Conservation (phyloP, 2,888 invertebrate genomes). For the Stomorhina lunata region DNA sequence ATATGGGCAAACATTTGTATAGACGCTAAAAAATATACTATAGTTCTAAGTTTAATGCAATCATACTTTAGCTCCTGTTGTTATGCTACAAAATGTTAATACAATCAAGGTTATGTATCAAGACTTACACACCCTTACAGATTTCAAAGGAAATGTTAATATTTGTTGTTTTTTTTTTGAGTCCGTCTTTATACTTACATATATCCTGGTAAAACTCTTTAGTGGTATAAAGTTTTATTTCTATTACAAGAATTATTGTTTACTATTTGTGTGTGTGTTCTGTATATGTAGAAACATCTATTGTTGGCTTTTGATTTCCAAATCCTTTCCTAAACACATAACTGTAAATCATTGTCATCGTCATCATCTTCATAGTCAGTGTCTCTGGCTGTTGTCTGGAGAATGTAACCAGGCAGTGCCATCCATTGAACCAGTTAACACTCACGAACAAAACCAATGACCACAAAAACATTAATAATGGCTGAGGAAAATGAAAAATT, state of each 20-base stretch:
- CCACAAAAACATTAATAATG: constrained; percentile 51
- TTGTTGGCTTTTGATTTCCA: constrained; percentile 54
- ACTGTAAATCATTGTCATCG: constrained; percentile 78
- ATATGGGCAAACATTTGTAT: not conserved
- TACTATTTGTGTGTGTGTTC: not conserved
- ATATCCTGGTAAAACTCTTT: constrained; percentile 24
- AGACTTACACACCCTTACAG: constrained; percentile 13
- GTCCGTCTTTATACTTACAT: not conserved
- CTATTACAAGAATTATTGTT: constrained; percentile 48
- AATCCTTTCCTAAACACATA: constrained; percentile 71
- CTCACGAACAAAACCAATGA: constrained; percentile 40
- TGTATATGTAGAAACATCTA: not conserved
- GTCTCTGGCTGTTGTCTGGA: not conserved
- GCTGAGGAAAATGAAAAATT: constrained; percentile 26
- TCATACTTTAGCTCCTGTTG: not conserved
- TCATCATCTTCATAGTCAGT: constrained; percentile 41
- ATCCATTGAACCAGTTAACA: not conserved
- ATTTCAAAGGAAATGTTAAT: constrained; percentile 36
- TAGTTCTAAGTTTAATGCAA: not conserved
- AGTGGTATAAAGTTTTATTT: constrained; percentile 44
- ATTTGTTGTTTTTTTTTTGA: not conserved
- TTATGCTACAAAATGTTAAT: constrained; percentile 20
- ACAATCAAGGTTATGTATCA: constrained; percentile 61
- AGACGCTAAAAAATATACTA: constrained; percentile 24
- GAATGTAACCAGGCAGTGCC: not conserved